Evolutionary conservation across 2,113 vertebrate species (phyloP).

Genomic region (Oncorhynchus clarkii): DNA sequence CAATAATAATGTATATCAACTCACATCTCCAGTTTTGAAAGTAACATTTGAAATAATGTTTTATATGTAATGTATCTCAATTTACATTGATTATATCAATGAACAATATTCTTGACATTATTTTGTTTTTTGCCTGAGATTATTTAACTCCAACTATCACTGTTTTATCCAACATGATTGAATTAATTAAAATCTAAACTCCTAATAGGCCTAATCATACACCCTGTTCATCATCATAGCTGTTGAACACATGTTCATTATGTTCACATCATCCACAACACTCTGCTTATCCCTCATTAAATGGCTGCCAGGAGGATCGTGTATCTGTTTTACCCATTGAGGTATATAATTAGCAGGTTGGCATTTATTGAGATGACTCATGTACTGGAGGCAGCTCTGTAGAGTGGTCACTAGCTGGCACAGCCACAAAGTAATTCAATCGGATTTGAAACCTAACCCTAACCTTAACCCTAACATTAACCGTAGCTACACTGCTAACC

Average conservation of each 20-base stretch:
- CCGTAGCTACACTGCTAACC: no score
- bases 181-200: slow-evolving; percentile 56
- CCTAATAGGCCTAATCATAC: slow-evolving; percentile 75
- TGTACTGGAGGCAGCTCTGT: no score
- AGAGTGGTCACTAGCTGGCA: no score
- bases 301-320: slow-evolving; percentile 43
- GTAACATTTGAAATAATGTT: background rate
- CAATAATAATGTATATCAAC: background rate
- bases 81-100: background rate
- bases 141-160: slow-evolving; percentile 56
- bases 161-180: slow-evolving; percentile 65
- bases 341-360: no score
- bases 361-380: no score
- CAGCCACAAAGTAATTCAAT: no score
- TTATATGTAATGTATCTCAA: background rate
- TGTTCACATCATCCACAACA: slow-evolving; percentile 47
- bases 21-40: background rate
- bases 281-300: slow-evolving; percentile 50
- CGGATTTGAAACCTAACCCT: no score
- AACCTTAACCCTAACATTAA: no score
- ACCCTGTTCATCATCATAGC: slow-evolving; percentile 69
- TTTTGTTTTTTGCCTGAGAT: slow-evolving; percentile 24
- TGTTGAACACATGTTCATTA: slow-evolving; percentile 73
- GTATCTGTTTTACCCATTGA: background rate
- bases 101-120: background rate